phyloP scores from a whole-genome alignment of 1,140 invertebrate species.

The Lineus longissimus region DNA sequence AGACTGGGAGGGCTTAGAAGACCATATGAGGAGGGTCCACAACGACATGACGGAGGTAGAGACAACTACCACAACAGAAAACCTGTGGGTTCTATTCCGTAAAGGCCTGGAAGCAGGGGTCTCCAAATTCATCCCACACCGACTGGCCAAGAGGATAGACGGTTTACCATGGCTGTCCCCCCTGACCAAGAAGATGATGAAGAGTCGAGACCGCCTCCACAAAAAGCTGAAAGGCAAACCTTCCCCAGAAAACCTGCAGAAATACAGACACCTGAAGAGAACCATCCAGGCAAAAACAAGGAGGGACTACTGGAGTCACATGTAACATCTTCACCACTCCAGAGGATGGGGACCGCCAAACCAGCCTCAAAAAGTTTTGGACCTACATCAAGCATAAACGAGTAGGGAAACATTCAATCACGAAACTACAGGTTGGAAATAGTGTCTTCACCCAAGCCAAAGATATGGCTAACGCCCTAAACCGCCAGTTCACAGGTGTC shows the following conservation, averaged over 20 bases:
- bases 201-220: background rate
- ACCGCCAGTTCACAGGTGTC: background rate
- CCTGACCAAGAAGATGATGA: background rate
- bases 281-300: background rate
- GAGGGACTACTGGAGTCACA: background rate
- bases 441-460: background rate
- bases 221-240: background rate
- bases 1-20: background rate
- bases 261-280: background rate
- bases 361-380: conserved; percentile 1
- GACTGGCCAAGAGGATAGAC: background rate
- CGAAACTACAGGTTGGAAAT: background rate
- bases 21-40: too few relatives aligned
- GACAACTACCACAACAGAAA: background rate
- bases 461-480: background rate
- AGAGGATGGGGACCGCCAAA: background rate
- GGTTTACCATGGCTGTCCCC: background rate
- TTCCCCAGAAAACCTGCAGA: background rate
- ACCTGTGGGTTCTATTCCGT: background rate
- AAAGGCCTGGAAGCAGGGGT: background rate
- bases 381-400: background rate
- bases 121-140: background rate
- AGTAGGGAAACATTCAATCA: background rate
- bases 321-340: background rate
- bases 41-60: background rate